Percentiles rank a stretch among this genome's conserved stretches.
These are phyloP conservation scores for Trogon melanurus DNA, from an alignment of 2,113 vertebrate genomes.

Conservation along the genomic window DNA sequence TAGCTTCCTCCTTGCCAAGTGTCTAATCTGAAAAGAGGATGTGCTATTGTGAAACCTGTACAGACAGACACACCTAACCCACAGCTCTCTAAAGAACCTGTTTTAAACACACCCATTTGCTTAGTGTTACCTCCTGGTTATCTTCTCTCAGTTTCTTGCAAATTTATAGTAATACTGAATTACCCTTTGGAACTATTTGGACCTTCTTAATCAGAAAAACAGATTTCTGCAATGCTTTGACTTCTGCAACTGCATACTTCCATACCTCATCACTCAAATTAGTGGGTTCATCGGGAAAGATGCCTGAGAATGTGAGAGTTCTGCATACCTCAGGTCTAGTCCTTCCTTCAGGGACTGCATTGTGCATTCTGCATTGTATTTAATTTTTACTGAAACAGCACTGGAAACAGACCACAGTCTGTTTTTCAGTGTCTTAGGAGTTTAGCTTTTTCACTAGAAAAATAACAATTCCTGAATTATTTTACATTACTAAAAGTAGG, in stretches of 20 bases:
- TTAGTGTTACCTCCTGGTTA: neutral
- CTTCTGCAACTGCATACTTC: neutral
- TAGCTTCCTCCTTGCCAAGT: neutral
- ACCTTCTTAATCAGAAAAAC: neutral
- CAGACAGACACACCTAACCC: neutral
- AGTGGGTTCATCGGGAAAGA: neutral
- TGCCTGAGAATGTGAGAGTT: neutral
- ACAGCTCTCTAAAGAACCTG: neutral
- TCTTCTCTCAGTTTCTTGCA: neutral
- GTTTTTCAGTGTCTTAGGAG: neutral
- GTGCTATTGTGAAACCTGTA: neutral
- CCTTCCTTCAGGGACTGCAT: neutral
- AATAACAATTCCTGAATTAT: neutral
- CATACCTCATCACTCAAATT: neutral
- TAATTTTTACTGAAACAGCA: neutral
- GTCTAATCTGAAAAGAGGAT: neutral
- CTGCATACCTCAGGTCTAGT: neutral
- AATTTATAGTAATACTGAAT: neutral
- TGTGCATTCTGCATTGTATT: neutral
- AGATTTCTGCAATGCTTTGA: neutral
- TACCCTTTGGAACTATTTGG: neutral
- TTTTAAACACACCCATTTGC: neutral
- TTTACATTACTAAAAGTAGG: neutral
- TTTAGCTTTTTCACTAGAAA: neutral
- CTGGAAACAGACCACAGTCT: neutral